A percentile compares a stretch with the other conserved stretches of the same genome.
Evolutionary conservation across 2,888 invertebrate species (phyloP).

Genomic region (Marasmarcha lunaedactyla): DNA sequence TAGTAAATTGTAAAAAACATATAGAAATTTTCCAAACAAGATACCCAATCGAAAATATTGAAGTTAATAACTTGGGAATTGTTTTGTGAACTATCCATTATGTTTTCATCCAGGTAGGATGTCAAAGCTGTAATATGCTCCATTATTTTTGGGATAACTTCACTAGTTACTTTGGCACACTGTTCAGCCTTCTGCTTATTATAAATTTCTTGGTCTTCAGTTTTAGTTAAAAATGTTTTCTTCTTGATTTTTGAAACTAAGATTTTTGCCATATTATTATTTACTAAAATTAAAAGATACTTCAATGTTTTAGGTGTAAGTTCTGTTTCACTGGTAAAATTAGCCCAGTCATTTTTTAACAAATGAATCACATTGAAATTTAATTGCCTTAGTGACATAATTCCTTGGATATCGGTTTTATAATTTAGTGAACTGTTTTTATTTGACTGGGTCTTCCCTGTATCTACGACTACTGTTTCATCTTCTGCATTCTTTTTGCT

Average conservation of each 20-base stretch:
- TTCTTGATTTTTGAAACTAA: slow-evolving; percentile 48
- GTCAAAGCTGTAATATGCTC: slow-evolving; percentile 35
- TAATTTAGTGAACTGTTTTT: slow-evolving; percentile 32
- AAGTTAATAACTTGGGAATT: slow-evolving; percentile 27
- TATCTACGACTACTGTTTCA: slow-evolving; percentile 35
- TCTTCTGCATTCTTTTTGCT: slow-evolving; percentile 27
- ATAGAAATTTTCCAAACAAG: slow-evolving; percentile 67
- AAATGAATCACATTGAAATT: slow-evolving; percentile 39
- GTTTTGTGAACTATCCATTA: slow-evolving; percentile 23
- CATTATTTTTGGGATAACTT: slow-evolving; percentile 39
- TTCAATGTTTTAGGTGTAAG: slow-evolving; percentile 38
- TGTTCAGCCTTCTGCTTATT: slow-evolving; percentile 39
- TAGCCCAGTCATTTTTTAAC: slow-evolving; percentile 34
- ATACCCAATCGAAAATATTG: slow-evolving; percentile 34
- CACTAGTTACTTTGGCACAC: slow-evolving; percentile 34
- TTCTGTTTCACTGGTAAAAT: slow-evolving; percentile 19
- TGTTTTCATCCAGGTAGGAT: slow-evolving; percentile 29
- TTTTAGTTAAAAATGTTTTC: slow-evolving; percentile 42
- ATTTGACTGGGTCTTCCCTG: slow-evolving; percentile 37
- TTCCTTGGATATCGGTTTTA: slow-evolving; percentile 30
- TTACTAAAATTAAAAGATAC: slow-evolving; percentile 39
- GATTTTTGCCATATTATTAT: slow-evolving; percentile 32
- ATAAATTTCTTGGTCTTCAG: slow-evolving; percentile 28
- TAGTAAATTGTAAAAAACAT: slow-evolving; percentile 69
- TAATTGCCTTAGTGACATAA: slow-evolving; percentile 37